Evolutionary conservation across 2,113 vertebrate species (phyloP), one percentile per base, ranked within the genome.

Genomic region (Camelus bactrianus): DNA sequence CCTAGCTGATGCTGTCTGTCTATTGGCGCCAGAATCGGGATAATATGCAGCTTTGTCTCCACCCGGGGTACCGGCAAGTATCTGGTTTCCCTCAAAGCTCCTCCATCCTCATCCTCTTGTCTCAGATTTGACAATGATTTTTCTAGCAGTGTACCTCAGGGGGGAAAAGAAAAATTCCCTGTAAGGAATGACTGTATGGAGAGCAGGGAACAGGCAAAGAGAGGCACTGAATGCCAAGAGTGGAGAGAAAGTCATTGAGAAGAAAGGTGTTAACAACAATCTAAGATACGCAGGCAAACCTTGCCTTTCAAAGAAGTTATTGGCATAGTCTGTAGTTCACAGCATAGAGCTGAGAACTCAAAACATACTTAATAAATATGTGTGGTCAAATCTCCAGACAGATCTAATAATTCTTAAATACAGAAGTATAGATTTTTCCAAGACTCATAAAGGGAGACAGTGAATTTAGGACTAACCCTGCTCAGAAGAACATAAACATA

Each of bases 141-240:
- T 89, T 60, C 30, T 62, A 95, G 20, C 32, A 5, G 3, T 83
- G 6, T 76, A 14, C 32, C 42, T 86, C 54, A 62, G 10, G 17
- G 15, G 8, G 19, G 1, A 17, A 19, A 24, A 24, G 5, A 11
- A 13, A 5, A 67, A 8, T 2, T 2, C 3, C 32, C 3, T 38
- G 35, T 9, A 89, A 73, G 46, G 15, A 13, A 13, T 60, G 24
- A 56, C 16, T 22, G 0, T 60, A 32, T 10, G 2, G 22, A 76
- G 19, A 81, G 22, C 13, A 76, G 22, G 82, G 6, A 81, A 38
- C 20, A 80, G 42, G 4, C 13, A 73, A 91, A 3, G 48, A 79
- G 46, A 94, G 19, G 28, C 32, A 79, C 48, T 62, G 24, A n/a
- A n/a, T 60, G 38, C 32, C 87, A 60, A 82, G 20, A 80, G n/a